Base-by-base conservation (phyloP, 2,797 vertebrate genomes). In the Nyctibius grandis region DNA sequence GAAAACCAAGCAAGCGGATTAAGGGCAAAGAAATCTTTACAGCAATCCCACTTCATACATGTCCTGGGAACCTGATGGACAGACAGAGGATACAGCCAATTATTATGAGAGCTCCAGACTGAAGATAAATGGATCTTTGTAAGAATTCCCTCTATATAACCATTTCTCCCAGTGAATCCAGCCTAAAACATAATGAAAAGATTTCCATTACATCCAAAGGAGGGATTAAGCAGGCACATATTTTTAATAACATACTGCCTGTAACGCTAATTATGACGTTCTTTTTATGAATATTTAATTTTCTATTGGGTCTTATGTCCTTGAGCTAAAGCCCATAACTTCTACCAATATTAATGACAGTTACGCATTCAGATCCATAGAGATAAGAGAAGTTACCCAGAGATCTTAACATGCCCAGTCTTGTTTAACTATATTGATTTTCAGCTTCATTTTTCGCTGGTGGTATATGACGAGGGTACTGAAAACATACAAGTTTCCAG, bases 381-480 rank as follows among this genome's bases (percentile, higher is more conserved):
- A 88, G 83, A 97, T 97, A 59, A 79, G 83, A 94, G 53, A 92
- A 89, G 88, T 88, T 83, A 92, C 16, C 26, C 33, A 56, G 92
- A 94, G 59, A 93, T 81, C 44, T 89, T 94, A 85, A 91, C 91
- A 95, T 57, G 82, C 60, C 91, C 75, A 83, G 56, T 64, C 89
- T 75, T 93, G 40, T 81, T 92, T 86, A 94, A 83, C 78, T 51
- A 61, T 88, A 91, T 78, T 81, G 76, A 96, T 96, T 97, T 87
- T 94, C 93, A 94, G 26, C 88, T 69, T 76, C 20, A 65, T 85
- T 87, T 95, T 38, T 36, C 68, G 79, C 42, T 72, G 18, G 19
- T 83, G n/a, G n/a, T 85, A 5, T 73, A 18, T 15, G 29, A 59
- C 26, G 51, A 25, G 73, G 73, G 91, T 22, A 45, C 44, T 31